Conservation (phyloP, 2,113 vertebrate species). For the Eulemur rufifrons region DNA sequence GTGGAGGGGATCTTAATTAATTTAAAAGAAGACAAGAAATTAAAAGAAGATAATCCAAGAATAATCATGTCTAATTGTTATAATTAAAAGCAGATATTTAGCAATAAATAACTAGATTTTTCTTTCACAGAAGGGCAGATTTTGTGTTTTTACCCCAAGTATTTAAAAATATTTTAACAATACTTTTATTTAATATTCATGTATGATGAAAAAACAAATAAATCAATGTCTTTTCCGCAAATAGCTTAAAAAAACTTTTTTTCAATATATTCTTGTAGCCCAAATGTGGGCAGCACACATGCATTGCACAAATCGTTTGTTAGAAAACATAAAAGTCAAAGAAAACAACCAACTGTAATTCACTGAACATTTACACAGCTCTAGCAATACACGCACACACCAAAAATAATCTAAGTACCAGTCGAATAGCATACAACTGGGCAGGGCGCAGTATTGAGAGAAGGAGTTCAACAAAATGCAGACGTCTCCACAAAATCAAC, state of each 20-base stretch:
- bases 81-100: slow-evolving; percentile 23
- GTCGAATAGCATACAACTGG: accelerated
- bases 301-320: neutral
- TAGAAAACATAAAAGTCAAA: neutral
- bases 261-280: neutral
- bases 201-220: neutral
- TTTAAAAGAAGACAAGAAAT: neutral
- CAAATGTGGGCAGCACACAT: neutral
- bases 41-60: neutral
- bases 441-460: accelerated
- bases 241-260: neutral
- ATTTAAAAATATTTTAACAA: slow-evolving; percentile 8
- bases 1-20: neutral
- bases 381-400: accelerated
- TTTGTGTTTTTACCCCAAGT: neutral
- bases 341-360: neutral
- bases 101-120: neutral
- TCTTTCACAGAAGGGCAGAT: neutral
- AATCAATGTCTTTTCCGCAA: neutral
- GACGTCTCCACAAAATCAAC: neutral
- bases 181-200: neutral
- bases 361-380: neutral
- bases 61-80: neutral
- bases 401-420: neutral
- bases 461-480: too few relatives aligned